These are phyloP conservation scores for Andricus curvator DNA, from an alignment of 2,888 invertebrate species.

Conservation along the genomic window DNA sequence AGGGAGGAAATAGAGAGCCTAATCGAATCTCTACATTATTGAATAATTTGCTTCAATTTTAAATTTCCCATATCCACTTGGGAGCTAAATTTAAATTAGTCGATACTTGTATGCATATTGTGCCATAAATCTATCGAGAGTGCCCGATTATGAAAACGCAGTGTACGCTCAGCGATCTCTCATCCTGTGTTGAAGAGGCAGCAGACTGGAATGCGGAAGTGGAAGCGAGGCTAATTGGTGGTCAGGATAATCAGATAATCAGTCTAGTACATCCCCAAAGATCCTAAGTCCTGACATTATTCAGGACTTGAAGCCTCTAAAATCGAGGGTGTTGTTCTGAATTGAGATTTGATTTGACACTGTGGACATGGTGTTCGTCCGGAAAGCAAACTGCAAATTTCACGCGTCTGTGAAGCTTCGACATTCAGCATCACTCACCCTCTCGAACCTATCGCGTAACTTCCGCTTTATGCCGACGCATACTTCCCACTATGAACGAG, in stretches of 20 bases:
- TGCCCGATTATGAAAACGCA: conserved; percentile 23
- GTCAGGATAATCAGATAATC: conserved; percentile 33
- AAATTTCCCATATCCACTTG: too few species aligned
- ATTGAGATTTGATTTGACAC: conserved; percentile 13
- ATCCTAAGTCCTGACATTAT: too few species aligned
- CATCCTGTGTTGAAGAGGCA: conserved; percentile 15
- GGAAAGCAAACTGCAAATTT: conserved; percentile 35
- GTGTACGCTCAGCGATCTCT: background rate
- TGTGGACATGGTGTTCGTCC: conserved; percentile 25
- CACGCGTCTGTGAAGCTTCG: conserved; percentile 19
- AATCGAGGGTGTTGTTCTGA: conserved; percentile 11
- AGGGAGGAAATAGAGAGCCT: too few species aligned
- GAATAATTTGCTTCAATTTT: too few species aligned
- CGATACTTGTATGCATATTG: too few species aligned
- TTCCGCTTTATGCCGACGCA: conserved; percentile 21
- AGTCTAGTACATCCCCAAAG: conserved; percentile 1
- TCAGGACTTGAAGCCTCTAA: background rate
- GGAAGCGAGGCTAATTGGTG: conserved; percentile 16
- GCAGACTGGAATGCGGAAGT: conserved; percentile 24
- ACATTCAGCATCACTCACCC: conserved; percentile 22
- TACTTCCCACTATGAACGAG: background rate
- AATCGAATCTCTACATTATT: too few species aligned
- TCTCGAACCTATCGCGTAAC: conserved; percentile 15
- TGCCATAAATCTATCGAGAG: background rate
- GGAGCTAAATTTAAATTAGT: too few species aligned